A percentile compares a stretch with the other conserved stretches of the same genome.
phyloP scores from a whole-genome alignment of 2,113 vertebrate species.

The Hippoglossus stenolepis region DNA sequence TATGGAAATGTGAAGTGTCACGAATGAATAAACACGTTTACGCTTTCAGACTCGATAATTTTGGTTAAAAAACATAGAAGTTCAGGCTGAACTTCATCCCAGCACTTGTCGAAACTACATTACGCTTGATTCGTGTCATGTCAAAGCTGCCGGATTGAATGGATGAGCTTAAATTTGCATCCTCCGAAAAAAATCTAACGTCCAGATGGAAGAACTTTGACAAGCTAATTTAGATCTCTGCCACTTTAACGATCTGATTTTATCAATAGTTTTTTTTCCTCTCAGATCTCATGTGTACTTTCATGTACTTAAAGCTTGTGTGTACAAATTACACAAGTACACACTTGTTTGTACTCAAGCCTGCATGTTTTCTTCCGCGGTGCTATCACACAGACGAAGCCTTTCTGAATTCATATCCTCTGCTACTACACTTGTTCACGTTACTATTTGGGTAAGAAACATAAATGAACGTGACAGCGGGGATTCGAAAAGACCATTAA shows the following conservation, averaged over 20 bases:
- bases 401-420: not conserved
- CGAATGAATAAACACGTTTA: not conserved
- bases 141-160: too few species aligned
- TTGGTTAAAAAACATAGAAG: too few species aligned
- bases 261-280: not conserved
- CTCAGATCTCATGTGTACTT: not conserved
- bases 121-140: too few species aligned
- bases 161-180: too few species aligned
- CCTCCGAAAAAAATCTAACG: not conserved
- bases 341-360: not conserved
- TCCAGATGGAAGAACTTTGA: too few species aligned
- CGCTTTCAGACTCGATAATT: slow-evolving; percentile 13
- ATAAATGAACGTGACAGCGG: slow-evolving; percentile 23
- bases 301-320: too few species aligned
- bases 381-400: not conserved
- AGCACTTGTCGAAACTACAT: too few species aligned
- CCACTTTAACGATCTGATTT: not conserved
- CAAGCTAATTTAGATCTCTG: too few species aligned
- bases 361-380: not conserved
- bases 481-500: slow-evolving; percentile 18
- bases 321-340: not conserved
- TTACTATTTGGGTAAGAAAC: not conserved
- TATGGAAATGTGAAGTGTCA: not conserved
- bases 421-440: not conserved
- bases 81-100: too few species aligned